Percentiles rank a stretch among this genome's conserved stretches.
Evolutionary conservation across 2,797 vertebrate species (phyloP).

Genomic region (Manis javanica): DNA sequence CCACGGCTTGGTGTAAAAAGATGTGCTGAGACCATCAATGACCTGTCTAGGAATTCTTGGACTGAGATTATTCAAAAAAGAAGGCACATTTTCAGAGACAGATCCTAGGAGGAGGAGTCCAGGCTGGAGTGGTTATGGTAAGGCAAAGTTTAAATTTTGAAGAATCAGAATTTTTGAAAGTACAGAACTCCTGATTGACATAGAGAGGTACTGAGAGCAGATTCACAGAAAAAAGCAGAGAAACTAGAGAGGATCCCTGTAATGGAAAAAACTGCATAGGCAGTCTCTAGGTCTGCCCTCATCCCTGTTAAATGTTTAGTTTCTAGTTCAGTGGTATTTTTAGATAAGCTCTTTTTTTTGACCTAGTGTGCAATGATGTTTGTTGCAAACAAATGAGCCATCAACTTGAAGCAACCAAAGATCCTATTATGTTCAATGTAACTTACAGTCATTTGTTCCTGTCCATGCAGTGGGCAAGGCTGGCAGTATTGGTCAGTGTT

Average conservation of each 20-base stretch:
- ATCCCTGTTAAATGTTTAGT: background rate
- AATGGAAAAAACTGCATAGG: background rate
- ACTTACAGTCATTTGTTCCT: background rate
- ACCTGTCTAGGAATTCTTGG: background rate
- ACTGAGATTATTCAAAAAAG: background rate
- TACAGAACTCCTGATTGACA: background rate
- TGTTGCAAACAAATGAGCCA: slow-evolving; percentile 44
- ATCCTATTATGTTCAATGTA: background rate
- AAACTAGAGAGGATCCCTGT: background rate
- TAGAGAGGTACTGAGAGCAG: accelerated
- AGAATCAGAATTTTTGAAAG: background rate
- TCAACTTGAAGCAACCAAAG: background rate
- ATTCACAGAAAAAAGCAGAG: background rate
- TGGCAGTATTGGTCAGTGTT: background rate
- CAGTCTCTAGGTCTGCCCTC: background rate
- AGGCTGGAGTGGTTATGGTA: background rate
- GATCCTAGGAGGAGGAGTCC: background rate
- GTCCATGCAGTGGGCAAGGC: background rate
- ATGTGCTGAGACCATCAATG: background rate
- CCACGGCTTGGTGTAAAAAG: background rate
- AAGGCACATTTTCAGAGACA: background rate
- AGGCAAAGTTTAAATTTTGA: background rate
- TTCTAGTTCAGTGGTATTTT: slow-evolving; percentile 41
- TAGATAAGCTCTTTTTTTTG: slow-evolving; percentile 36
- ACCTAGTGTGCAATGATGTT: slow-evolving; percentile 18